Percentiles rank a stretch among this genome's conserved stretches.
These are phyloP conservation scores for Zosterops hypoxanthus DNA, from an alignment of 2,113 vertebrate species.

Conservation along the genomic window DNA sequence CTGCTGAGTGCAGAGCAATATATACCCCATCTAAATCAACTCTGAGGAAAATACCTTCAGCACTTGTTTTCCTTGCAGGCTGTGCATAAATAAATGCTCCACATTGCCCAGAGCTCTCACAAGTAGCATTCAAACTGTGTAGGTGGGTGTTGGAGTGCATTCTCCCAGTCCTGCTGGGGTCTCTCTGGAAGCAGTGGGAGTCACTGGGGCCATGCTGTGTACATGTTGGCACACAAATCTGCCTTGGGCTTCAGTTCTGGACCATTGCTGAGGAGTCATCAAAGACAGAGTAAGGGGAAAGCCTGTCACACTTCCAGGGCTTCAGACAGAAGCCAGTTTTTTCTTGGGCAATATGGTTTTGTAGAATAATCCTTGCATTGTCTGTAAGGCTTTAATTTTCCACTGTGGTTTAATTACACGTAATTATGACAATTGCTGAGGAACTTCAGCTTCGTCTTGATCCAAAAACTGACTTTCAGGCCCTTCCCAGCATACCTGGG, in stretches of 20 bases:
- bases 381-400: not conserved
- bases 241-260: not conserved
- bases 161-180: not conserved
- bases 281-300: not conserved
- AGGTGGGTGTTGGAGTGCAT: not conserved
- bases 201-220: not conserved
- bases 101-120: not conserved
- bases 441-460: not conserved
- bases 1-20: not conserved
- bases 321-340: not conserved
- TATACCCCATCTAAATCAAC: not conserved
- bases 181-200: not conserved
- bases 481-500: not conserved
- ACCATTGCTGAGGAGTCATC: not conserved
- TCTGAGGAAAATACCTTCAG: not conserved
- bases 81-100: not conserved
- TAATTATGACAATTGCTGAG: not conserved
- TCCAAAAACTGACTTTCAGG: not conserved
- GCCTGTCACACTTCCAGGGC: not conserved
- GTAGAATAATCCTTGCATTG: not conserved
- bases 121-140: not conserved
- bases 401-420: not conserved
- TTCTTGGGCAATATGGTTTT: not conserved
- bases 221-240: not conserved
- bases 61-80: not conserved